Conservation (phyloP, 2,797 vertebrate genomes). For the Podargus strigoides region DNA sequence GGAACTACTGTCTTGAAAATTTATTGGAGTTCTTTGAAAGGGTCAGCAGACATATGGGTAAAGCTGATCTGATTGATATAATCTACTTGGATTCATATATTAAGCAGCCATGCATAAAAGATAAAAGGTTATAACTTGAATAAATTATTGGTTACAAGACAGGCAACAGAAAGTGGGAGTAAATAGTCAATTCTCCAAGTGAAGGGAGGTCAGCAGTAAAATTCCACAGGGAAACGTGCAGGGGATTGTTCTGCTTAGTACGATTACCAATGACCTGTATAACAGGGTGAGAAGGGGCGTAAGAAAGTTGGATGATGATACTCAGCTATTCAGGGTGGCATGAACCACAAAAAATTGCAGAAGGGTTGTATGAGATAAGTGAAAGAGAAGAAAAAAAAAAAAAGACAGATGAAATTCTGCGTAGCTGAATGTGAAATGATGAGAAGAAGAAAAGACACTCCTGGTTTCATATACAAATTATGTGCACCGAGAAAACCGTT, state of each 20-base stretch:
- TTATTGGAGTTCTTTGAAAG: neutral
- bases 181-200: neutral
- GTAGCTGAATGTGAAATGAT: neutral
- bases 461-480: neutral
- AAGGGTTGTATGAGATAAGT: neutral
- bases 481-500: neutral
- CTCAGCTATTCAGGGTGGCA: neutral
- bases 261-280: neutral
- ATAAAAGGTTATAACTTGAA: neutral
- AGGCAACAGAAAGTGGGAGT: neutral
- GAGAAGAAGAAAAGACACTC: neutral
- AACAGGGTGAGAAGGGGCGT: neutral
- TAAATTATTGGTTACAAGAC: neutral
- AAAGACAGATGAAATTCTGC: neutral
- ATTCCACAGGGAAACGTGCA: neutral
- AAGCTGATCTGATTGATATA: neutral
- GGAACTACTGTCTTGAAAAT: neutral
- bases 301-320: neutral
- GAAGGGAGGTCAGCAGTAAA: neutral
- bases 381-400: neutral
- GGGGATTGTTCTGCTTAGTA: neutral
- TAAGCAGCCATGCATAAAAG: neutral
- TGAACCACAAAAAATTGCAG: neutral
- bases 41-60: neutral
- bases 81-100: constrained; percentile 8